Base-by-base conservation (phyloP, 2,888 invertebrate genomes). In the Lathronympha strigana region DNA sequence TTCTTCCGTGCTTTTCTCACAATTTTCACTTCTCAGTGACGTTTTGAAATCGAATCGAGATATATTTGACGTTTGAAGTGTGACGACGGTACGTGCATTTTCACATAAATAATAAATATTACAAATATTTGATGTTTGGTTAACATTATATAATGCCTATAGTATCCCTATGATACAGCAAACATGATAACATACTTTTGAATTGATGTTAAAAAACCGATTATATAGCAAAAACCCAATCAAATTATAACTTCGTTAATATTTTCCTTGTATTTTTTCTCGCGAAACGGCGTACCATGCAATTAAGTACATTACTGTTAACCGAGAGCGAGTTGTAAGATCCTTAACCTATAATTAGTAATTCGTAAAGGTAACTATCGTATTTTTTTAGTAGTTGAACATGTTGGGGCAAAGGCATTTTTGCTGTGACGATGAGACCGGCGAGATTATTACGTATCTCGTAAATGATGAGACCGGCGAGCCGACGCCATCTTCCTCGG, bases 401-500 rank as follows among this genome's bases (percentile, higher is more conserved):
- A 80, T 80, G 80, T 68, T 76, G 45, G 71, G 72, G 36, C 61
- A 78, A 17, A 75, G 75, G 55, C 76, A 75, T 66, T 84, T 86
- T 70, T 80, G 78, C 67, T 84, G 81, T 67, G 93, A 93, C 70
- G 84, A 87, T 15, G 93, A 93, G 77, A 93, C 93, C 0, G 93
- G 93, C 0, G 93, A 93, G 82, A 80, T 86, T 1, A 76, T 88
- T 2, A 82, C 84, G 1, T 87, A 86, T 67, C 73, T 77, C 58
- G 80, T 91, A 0, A 92, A 93, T 69, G 80, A 82, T 0, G 93
- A 93, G 81, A 93, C 93, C 0, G 93, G 93, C 0, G 93, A 93
- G 75, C 83, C 71, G 9, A 55, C 71, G 15, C 66, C 69, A 13
- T 28, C 31, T 0, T 1, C 38, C 3, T 21, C 36, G 3, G 8